Evolutionary conservation across 2,797 vertebrate genomes (phyloP).

Genomic region (Mallotus villosus): DNA sequence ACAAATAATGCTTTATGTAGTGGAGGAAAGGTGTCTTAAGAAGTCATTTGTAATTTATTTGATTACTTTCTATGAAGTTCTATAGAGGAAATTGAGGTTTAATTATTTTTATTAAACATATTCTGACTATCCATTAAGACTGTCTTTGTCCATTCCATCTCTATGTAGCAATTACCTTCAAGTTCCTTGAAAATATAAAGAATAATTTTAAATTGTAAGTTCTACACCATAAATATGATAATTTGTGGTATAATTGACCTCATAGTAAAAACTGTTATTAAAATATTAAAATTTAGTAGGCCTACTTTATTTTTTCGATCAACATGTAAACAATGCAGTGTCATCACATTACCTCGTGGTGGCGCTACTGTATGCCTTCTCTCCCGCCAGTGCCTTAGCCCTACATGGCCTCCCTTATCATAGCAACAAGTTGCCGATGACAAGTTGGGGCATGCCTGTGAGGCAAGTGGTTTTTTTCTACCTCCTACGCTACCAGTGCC

Average conservation of each 20-base stretch:
- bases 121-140: slow-evolving; percentile 95
- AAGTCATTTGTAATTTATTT: slow-evolving; percentile 99
- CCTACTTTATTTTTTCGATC: too few relatives aligned
- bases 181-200: neutral
- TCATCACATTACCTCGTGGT: slow-evolving; percentile 30
- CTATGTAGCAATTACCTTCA: neutral
- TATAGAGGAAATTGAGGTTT: slow-evolving; percentile 99
- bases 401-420: slow-evolving; percentile 26
- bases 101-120: slow-evolving; percentile 99
- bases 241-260: too few relatives aligned
- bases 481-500: too few relatives aligned
- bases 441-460: slow-evolving; percentile 57
- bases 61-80: slow-evolving; percentile 99
- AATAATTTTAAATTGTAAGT: neutral
- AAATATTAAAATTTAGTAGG: too few relatives aligned
- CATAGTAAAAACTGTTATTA: too few relatives aligned
- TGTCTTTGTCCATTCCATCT: slow-evolving; percentile 72
- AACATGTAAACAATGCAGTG: neutral
- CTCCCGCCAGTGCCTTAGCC: neutral
- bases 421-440: slow-evolving; percentile 49
- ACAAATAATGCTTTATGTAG: slow-evolving; percentile 97
- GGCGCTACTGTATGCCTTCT: slow-evolving; percentile 16
- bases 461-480: slow-evolving; percentile 25
- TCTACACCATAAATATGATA: neutral
- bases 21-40: slow-evolving; percentile 92